Evolutionary conservation across 1,140 invertebrate genomes (phyloP), one percentile per base, ranked within the genome.

Genomic region (Neodiprion fabricii): DNA sequence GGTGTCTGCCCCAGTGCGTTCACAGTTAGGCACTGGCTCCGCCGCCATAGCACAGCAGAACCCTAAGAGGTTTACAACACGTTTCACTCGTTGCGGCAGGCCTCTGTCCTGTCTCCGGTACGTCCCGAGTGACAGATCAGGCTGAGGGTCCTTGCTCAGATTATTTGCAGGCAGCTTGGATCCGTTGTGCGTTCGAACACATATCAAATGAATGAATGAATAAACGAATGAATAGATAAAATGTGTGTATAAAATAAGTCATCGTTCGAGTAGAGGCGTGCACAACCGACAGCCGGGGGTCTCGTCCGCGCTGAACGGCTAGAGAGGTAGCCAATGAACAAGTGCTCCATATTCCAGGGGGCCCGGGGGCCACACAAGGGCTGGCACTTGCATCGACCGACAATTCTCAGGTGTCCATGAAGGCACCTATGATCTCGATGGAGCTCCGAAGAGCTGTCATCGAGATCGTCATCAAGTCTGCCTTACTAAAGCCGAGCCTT

Each of bases 351-450:
- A 17, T 14, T 8, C n/a, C 53, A 14, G 9, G 7, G 53, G n/a
- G 11, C 53, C 11, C 53, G 53, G 0, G 1, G 4, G n/a, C 53
- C 53, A 4, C n/a, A 14, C n/a, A 17, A 5, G 53, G 53, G 11
- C 53, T 61, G 7, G 5, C 53, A 17, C 53, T 14, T 0, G 4
- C n/a, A 9, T 9, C 53, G 11, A 17, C 4, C 4, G 11, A 17
- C n/a, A 21, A 21, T 21, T 9, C 4, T 5, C 9, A 12, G n/a
- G 4, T 74, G 28, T 82, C 80, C 73, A 83, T 80, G 68, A 83
- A 82, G 14, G 48, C 49, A 68, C 82, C 79, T 10, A 79, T 77
- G 1, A 83, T 80, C 75, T 82, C 82, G 14, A 85, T 81, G 21
- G 81, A 82, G 67, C 74, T 77, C 28, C 83, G 72, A 23, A 69